phyloP scores from a whole-genome alignment of 2,113 vertebrate genomes.

The Alouatta palliata region DNA sequence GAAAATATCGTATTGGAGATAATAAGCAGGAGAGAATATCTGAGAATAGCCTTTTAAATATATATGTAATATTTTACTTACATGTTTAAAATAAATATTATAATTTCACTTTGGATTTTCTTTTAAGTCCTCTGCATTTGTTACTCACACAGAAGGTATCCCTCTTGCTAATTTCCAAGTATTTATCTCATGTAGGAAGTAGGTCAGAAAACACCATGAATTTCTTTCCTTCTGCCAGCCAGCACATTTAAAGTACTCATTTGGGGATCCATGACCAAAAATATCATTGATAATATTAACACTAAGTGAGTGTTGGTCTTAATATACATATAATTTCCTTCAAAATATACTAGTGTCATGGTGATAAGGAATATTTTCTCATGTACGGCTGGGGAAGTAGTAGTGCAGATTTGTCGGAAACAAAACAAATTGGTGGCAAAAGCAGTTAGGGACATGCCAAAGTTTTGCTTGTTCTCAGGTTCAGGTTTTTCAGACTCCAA shows the following conservation, averaged over 20 bases:
- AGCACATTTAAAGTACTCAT: constrained; percentile 63
- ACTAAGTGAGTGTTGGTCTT: constrained; percentile 18
- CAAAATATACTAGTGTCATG: constrained; percentile 31
- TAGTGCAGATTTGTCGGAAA: not conserved
- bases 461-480: not conserved
- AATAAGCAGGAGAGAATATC: not conserved
- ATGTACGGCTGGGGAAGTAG: not conserved
- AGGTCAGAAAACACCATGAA: constrained; percentile 73
- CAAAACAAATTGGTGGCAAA: not conserved
- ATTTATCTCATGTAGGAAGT: constrained; percentile 65
- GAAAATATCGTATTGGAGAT: not conserved
- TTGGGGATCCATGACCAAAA: constrained; percentile 47
- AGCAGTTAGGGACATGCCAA: not conserved
- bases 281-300: constrained; percentile 36
- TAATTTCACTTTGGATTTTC: not conserved
- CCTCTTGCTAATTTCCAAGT: constrained; percentile 38
- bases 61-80: not conserved
- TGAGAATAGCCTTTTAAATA: not conserved
- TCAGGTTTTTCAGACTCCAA: not conserved
- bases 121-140: not conserved
- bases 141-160: constrained; percentile 53
- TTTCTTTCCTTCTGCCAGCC: constrained; percentile 50
- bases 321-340: constrained; percentile 45
- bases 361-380: not conserved
- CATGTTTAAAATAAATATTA: constrained; percentile 20